phyloP scores from a whole-genome alignment of 2,797 vertebrate genomes.

The Peromyscus eremicus region DNA sequence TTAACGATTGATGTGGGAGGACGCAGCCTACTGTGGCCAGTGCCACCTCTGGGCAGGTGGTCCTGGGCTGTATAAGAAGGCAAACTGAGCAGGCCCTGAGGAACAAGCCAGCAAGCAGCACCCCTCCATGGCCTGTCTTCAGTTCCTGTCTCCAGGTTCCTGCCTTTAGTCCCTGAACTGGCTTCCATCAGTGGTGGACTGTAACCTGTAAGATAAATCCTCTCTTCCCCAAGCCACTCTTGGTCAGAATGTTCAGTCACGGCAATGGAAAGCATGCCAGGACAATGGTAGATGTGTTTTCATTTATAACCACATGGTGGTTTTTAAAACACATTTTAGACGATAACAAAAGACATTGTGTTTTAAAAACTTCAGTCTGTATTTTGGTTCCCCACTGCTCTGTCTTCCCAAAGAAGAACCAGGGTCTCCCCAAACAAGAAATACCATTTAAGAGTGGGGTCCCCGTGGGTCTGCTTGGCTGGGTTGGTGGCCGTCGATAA shows the following conservation, averaged over 20 bases:
- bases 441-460: not conserved
- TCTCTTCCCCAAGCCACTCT: not conserved
- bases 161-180: not conserved
- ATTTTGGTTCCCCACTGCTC: not conserved
- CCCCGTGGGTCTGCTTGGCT: not conserved
- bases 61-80: not conserved
- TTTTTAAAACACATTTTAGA: constrained; percentile 25
- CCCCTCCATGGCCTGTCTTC: not conserved
- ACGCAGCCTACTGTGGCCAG: not conserved
- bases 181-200: not conserved
- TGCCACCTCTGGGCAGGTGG: not conserved
- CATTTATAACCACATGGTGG: constrained; percentile 8
- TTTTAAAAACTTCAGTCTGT: not conserved
- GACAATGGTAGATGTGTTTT: not conserved
- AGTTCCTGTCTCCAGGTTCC: not conserved
- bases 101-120: not conserved
- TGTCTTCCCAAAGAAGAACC: not conserved
- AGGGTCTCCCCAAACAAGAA: not conserved
- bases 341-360: not conserved
- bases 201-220: not conserved
- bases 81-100: not conserved
- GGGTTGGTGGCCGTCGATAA: not conserved
- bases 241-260: not conserved
- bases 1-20: not conserved
- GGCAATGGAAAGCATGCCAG: not conserved